A percentile compares a stretch with the other conserved stretches of the same genome.
phyloP scores from a whole-genome alignment of 2,113 vertebrate species.

The Candoia aspera region DNA sequence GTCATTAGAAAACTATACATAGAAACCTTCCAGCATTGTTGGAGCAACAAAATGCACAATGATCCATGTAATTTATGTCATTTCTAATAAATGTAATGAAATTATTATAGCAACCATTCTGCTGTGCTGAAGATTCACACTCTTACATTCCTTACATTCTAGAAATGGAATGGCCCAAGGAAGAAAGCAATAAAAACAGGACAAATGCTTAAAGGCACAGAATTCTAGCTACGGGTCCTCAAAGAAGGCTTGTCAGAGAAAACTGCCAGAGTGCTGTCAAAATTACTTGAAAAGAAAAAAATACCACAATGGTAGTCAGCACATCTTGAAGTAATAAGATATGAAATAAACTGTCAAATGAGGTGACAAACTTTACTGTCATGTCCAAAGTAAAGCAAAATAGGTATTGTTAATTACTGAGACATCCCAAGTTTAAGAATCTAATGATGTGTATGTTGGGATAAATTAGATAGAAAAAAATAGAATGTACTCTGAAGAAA shows the following conservation, averaged over 20 bases:
- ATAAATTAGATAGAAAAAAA: background rate
- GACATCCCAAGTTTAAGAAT: background rate
- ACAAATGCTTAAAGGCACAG: background rate
- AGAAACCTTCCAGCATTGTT: background rate
- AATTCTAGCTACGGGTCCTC: background rate
- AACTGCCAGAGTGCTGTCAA: background rate
- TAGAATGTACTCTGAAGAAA: background rate
- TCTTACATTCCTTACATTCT: background rate
- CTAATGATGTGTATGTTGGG: background rate
- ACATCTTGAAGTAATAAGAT: background rate
- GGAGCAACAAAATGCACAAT: background rate
- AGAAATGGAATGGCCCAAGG: background rate
- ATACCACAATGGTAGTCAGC: background rate
- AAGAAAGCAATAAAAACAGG: background rate
- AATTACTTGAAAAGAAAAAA: conserved; percentile 2
- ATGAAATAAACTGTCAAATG: background rate
- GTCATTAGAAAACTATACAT: background rate
- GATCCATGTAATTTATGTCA: background rate
- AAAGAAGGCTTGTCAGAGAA: background rate
- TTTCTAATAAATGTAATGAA: background rate
- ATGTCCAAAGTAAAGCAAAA: background rate
- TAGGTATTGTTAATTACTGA: conserved; percentile 6
- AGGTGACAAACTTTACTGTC: background rate
- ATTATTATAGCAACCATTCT: background rate
- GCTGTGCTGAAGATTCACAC: background rate